Evolutionary conservation across 2,888 invertebrate species (phyloP).

Genomic region (Nasonia oneida): DNA sequence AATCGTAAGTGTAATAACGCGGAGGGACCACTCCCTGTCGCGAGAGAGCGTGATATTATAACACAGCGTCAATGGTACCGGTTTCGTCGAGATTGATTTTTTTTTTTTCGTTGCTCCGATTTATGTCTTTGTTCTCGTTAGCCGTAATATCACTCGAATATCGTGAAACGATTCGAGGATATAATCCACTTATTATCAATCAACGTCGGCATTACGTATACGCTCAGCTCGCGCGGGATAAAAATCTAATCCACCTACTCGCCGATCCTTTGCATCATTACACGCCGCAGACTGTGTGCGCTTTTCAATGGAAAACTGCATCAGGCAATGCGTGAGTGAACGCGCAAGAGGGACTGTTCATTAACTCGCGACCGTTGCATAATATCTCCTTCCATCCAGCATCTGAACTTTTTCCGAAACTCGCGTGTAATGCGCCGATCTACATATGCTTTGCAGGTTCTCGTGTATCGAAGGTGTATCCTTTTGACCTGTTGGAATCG

Average conservation of each 20-base stretch:
- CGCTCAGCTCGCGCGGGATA: background rate
- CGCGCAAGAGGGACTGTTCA: background rate
- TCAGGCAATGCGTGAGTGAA: conserved; percentile 5
- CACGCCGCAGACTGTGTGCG: background rate
- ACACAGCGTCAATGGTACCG: background rate
- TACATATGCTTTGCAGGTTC: too few species aligned
- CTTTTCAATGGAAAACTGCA: conserved; percentile 1
- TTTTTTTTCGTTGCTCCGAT: background rate
- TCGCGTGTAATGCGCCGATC: background rate
- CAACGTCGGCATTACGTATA: background rate
- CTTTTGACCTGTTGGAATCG: background rate
- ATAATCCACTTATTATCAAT: background rate
- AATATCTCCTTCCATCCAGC: background rate
- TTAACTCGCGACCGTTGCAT: background rate
- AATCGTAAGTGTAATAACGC: conserved; percentile 12
- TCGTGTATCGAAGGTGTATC: too few species aligned
- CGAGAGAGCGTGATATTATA: background rate
- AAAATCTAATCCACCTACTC: conserved; percentile 13
- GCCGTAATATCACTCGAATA: too few species aligned
- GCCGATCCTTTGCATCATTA: conserved; percentile 9
- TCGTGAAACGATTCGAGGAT: too few species aligned
- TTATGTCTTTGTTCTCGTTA: background rate
- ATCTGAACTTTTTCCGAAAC: background rate
- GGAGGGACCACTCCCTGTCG: conserved; percentile 8
- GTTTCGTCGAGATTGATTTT: background rate